Base-by-base conservation (phyloP, 2,113 vertebrate genomes). In the Brachypteracias leptosomus region DNA sequence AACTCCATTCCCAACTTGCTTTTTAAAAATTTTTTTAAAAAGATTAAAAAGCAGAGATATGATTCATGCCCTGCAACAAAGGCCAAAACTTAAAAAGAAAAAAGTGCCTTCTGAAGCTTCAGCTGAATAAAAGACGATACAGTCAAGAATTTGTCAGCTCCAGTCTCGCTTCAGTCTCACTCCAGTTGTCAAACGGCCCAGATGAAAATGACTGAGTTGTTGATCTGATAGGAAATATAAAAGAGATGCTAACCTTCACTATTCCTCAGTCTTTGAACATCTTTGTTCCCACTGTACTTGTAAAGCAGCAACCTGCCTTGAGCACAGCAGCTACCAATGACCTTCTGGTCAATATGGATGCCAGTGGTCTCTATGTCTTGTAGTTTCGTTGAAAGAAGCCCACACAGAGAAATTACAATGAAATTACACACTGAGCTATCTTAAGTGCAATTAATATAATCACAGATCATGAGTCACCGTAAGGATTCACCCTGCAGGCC, bases 31-130 rank as follows among this genome's bases (percentile, higher is more conserved):
- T 63, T 67, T 85, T 86, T 35, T 15, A 25, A 85, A 33, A 83
- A n/a, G 3, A 61, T 52, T 61, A 44, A 67, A 79, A 87, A 47
- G 0, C 5, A 40, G 55, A 74, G 18, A 19, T 55, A 66, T 18
- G 47, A 72, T 65, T 92, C n/a, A 79, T 47, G 25, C 7, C 31
- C 31, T 40, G 10, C 67, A 88, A 73, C 20, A 79, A 93, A 85
- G 42, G 22, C 28, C 49, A 91, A 89, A 44, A 29, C 17, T 73
- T 66, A 42, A 79, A 93, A 80, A 76, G 63, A 55, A 95, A 92
- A 76, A 79, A 26, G 36, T 7, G 21, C 17, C 13, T 75, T 82
- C 54, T 82, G 49, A 82, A 82, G 46, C 57, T 67, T 76, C 49
- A 72, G 19, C 9, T 42, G 35, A 75, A 73, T 76, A 47, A 87